Evolutionary conservation across 2,797 vertebrate species (phyloP).

Genomic region (Chelon auratus): DNA sequence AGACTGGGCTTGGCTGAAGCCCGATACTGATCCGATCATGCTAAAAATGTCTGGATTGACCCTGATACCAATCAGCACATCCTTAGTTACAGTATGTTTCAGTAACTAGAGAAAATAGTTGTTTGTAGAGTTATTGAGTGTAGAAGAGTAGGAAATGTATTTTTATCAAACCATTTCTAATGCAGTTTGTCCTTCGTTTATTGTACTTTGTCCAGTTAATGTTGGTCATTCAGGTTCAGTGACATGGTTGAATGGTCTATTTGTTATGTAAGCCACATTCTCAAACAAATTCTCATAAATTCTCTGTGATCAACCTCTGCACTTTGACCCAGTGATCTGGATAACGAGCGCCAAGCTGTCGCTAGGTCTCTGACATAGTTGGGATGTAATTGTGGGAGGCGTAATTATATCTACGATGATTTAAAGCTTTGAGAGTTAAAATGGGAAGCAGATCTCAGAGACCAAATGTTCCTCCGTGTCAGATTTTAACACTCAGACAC

Average conservation of each 20-base stretch:
- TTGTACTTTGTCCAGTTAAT: too few species aligned
- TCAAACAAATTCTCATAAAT: background rate
- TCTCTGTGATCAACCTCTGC: conserved; percentile 13
- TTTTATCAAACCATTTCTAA: too few species aligned
- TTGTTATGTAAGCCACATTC: background rate
- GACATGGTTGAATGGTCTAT: background rate
- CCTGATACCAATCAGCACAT: too few species aligned
- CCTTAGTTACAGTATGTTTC: too few species aligned
- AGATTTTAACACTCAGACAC: conserved; percentile 48
- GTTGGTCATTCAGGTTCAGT: background rate
- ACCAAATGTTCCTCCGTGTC: conserved; percentile 67
- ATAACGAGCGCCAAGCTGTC: conserved; percentile 40
- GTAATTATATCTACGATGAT: conserved; percentile 66
- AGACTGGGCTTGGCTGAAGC: too few species aligned
- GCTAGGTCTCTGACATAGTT: conserved; percentile 36
- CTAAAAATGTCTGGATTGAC: too few species aligned
- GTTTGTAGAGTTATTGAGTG: too few species aligned
- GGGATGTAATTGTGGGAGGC: conserved; percentile 42
- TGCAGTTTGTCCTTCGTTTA: too few species aligned
- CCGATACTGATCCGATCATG: too few species aligned
- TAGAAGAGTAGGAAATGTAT: too few species aligned
- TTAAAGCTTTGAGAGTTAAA: conserved; percentile 68
- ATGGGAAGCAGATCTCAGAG: conserved; percentile 63
- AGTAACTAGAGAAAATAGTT: too few species aligned
- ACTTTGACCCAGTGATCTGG: conserved; percentile 22